Percentiles rank a stretch among this genome's conserved stretches.
These are phyloP conservation scores for Polyploca ridens DNA, from an alignment of 2,888 invertebrate species.

Conservation along the genomic window DNA sequence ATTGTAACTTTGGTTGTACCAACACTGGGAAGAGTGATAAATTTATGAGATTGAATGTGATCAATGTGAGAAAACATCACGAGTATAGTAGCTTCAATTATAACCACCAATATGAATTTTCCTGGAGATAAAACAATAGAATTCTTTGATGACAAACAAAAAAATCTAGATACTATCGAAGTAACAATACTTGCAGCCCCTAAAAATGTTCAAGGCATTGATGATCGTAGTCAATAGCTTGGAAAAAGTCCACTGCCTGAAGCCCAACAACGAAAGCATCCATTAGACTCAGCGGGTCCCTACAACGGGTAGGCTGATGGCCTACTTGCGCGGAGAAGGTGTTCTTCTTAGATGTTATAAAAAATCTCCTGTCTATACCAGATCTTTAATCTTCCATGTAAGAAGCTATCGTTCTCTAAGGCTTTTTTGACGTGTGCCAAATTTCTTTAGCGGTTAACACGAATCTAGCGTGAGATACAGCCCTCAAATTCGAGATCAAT, in stretches of 20 bases:
- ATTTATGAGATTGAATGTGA: not conserved
- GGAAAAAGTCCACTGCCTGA: not conserved
- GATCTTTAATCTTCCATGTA: too few species aligned
- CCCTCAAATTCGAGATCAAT: conserved; percentile 1
- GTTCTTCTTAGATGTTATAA: too few species aligned
- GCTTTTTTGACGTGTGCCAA: not conserved
- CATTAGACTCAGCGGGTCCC: too few species aligned
- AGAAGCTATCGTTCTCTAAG: not conserved
- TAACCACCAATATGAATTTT: not conserved
- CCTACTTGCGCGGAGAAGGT: too few species aligned
- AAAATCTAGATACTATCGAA: too few species aligned
- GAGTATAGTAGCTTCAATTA: too few species aligned
- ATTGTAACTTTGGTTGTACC: not conserved
- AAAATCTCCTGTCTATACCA: too few species aligned
- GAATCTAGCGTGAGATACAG: not conserved
- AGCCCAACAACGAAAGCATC: not conserved
- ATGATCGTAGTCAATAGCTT: not conserved
- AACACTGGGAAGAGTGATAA: not conserved
- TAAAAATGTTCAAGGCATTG: not conserved
- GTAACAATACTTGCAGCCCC: too few species aligned
- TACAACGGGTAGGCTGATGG: too few species aligned
- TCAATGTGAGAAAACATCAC: too few species aligned
- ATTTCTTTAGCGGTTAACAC: not conserved
- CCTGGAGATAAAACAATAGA: not conserved
- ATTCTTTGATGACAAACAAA: not conserved